Base-by-base conservation (phyloP, 2,888 invertebrate genomes). In the Tetranychus truncatus region DNA sequence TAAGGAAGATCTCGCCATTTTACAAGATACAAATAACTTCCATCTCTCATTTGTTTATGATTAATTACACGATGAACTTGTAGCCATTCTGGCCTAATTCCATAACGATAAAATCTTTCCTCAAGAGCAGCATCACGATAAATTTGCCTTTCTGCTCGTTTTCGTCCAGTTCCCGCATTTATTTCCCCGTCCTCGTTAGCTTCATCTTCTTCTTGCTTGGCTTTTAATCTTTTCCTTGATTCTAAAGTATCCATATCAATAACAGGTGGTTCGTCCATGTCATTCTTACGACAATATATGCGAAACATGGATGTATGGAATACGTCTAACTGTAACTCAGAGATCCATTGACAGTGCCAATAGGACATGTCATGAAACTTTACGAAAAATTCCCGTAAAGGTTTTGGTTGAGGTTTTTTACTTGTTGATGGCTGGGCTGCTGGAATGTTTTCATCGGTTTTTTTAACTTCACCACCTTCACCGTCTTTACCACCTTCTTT, bases 1-100 rank as follows among this genome's bases (percentile, higher is more conserved):
- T 99, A 99, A 0, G 92, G 89, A 75, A 99, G 85, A 81, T 99
- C 97, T 73, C 95, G 87, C 99, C 99, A 99, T 84, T 99, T 99
- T 0, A 97, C 92, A 79, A 99, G 86, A 84, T 91, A 99, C 81
- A 89, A 88, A 0, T 88, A 89, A 76, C 89, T 87, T 18, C 92
- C 92, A 82, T 93, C 92, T 75, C 91, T 74, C n/a, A 55, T 65
- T 72, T 76, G 78, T 77, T 76, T 78, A 72, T 79, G 79, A 77
- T 97, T 97, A 79, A 99, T 91, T 45, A 99, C 91, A 72, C 99
- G 88, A 82, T 97, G 95, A 0, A 94, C 90, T 77, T 94, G 89
- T 78, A 99, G 84, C 99, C 99, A 99, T 82, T 99, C 97, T 0
- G 97, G 96, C 81, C 96, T 91, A 3, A 99, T 91, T 46, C 99